phyloP scores from a whole-genome alignment of 2,888 invertebrate genomes.

The Steinernema hermaphroditum region DNA sequence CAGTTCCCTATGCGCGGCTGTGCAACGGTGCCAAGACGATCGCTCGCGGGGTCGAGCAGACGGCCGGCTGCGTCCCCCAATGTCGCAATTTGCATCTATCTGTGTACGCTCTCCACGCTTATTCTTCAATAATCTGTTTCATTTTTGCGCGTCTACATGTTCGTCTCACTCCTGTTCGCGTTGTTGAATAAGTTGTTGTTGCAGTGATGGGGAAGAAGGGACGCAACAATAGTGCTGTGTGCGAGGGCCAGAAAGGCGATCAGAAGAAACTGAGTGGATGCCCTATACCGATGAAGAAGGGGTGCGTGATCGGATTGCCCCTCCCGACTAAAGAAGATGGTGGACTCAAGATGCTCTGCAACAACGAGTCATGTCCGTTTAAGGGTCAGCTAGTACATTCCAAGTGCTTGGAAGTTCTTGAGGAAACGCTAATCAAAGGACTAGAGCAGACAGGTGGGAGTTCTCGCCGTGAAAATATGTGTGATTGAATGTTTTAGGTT shows the following conservation, averaged over 20 bases:
- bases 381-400: conserved; percentile 43
- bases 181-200: background rate
- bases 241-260: conserved; percentile 1
- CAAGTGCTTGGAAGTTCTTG: conserved; percentile 48
- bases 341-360: conserved; percentile 51
- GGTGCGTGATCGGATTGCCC: conserved; percentile 36
- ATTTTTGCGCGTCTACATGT: background rate
- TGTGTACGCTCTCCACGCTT: background rate
- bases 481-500: conserved; percentile 40
- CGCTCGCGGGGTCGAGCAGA: background rate
- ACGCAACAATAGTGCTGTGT: background rate
- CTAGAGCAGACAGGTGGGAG: conserved; percentile 42
- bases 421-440: conserved; percentile 49
- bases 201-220: conserved; percentile 29
- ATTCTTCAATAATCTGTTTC: background rate
- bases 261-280: conserved; percentile 33
- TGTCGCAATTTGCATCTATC: conserved; percentile 22
- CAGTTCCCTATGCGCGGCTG: conserved; percentile 4
- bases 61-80: background rate
- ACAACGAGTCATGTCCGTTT: conserved; percentile 48
- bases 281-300: conserved; percentile 41
- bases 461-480: background rate
- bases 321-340: conserved; percentile 36
- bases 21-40: conserved; percentile 17
- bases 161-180: background rate